Conservation (phyloP, 2,797 vertebrate genomes). For the Crocodylus rhombifer region DNA sequence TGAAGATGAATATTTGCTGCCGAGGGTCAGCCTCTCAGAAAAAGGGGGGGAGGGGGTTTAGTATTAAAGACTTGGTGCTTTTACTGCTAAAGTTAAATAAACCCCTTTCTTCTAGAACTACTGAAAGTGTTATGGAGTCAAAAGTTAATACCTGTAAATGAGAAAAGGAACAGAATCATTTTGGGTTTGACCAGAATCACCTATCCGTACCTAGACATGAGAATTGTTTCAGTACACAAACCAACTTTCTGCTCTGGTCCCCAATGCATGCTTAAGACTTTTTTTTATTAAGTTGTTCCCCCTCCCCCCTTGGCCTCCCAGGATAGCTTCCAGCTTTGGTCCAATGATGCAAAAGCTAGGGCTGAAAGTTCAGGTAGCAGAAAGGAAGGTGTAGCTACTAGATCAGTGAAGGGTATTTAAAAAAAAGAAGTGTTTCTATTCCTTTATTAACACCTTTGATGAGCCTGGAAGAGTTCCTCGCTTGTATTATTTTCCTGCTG, state of each 20-base stretch:
- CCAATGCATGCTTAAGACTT: background rate
- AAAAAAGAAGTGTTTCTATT: too few relatives aligned
- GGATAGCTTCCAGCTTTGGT: too few relatives aligned
- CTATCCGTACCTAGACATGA: constrained; percentile 71
- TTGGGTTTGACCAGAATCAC: constrained; percentile 72
- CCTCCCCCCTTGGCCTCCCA: too few relatives aligned
- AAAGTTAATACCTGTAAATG: constrained; percentile 64
- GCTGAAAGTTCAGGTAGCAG: too few relatives aligned
- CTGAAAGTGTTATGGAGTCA: constrained; percentile 33
- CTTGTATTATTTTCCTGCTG: too few relatives aligned
- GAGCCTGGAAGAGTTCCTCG: too few relatives aligned
- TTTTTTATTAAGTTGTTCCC: too few relatives aligned
- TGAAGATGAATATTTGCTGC: constrained; percentile 42
- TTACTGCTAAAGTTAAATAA: constrained; percentile 70
- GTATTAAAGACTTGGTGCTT: constrained; percentile 69
- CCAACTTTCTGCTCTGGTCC: constrained; percentile 73
- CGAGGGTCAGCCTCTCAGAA: background rate
- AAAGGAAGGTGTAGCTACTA: too few relatives aligned
- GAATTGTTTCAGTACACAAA: constrained; percentile 73
- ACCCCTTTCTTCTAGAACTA: constrained; percentile 69
- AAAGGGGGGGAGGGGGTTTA: background rate
- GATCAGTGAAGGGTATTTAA: too few relatives aligned
- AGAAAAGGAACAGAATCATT: constrained; percentile 74
- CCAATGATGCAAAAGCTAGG: too few relatives aligned
- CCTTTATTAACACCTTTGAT: too few relatives aligned